phyloP scores from a whole-genome alignment of 2,888 invertebrate species.

The Caenorhabditis auriculariae region DNA sequence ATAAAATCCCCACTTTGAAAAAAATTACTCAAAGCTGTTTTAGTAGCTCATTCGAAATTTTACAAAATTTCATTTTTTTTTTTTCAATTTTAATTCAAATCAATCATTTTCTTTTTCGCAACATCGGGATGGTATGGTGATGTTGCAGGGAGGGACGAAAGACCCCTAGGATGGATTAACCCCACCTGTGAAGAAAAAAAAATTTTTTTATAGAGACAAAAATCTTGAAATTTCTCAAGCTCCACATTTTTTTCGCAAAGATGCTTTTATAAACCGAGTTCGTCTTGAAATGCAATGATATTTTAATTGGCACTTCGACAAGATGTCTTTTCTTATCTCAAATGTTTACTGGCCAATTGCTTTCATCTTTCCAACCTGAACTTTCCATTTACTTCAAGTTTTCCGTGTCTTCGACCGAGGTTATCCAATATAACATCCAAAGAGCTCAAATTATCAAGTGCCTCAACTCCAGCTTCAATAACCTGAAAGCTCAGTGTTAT shows the following conservation, averaged over 20 bases:
- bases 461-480: slow-evolving; percentile 47
- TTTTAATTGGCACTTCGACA: no score
- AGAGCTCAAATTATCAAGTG: slow-evolving; percentile 41
- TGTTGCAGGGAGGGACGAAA: no score
- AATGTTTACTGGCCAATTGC: no score
- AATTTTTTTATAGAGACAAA: background rate
- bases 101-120: no score
- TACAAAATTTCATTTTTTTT: background rate
- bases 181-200: no score
- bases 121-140: no score
- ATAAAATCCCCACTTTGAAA: background rate
- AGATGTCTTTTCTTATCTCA: no score
- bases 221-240: background rate
- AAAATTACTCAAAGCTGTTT: background rate
- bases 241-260: no score
- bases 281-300: no score
- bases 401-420: slow-evolving; percentile 54
- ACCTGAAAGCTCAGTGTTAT: slow-evolving; percentile 31
- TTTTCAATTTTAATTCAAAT: no score
- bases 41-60: background rate
- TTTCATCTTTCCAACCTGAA: no score
- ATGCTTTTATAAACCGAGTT: no score
- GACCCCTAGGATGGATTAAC: background rate
- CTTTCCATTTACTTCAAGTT: slow-evolving; percentile 49
- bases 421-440: slow-evolving; percentile 53